A percentile compares a stretch with the other conserved stretches of the same genome.
These are phyloP conservation scores for Gambelia wislizenii DNA, from an alignment of 2,797 vertebrate species.

Conservation along the genomic window DNA sequence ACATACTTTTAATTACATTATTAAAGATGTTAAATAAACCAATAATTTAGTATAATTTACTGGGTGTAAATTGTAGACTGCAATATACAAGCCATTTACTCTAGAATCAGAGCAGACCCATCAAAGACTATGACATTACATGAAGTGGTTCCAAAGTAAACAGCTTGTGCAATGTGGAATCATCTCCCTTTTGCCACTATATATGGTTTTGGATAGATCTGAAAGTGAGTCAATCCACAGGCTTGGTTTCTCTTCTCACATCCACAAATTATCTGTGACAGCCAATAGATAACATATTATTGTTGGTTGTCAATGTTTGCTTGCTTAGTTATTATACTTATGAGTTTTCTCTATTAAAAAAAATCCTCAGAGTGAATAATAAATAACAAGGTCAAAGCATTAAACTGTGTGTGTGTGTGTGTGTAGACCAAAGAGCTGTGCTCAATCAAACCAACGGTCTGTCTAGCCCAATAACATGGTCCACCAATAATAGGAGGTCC, in stretches of 20 bases:
- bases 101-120: neutral
- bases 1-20: conserved; percentile 19
- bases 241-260: neutral
- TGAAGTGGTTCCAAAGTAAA: neutral
- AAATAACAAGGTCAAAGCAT: neutral
- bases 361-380: neutral
- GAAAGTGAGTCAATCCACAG: too few relatives aligned
- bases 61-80: neutral
- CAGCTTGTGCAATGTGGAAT: neutral
- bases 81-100: neutral
- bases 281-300: too few relatives aligned
- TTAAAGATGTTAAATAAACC: conserved; percentile 25
- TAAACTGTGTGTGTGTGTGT: neutral
- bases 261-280: neutral
- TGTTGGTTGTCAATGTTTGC: neutral
- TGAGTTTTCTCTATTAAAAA: neutral
- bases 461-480: too few relatives aligned
- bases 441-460: too few relatives aligned
- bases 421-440: too few relatives aligned
- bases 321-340: neutral
- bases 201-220: neutral
- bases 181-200: neutral
- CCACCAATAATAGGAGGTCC: too few relatives aligned
- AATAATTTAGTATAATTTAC: conserved; percentile 20
- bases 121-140: neutral